phyloP scores from a whole-genome alignment of 2,113 vertebrate genomes.

The Rhinopomastus cyanomelas region DNA sequence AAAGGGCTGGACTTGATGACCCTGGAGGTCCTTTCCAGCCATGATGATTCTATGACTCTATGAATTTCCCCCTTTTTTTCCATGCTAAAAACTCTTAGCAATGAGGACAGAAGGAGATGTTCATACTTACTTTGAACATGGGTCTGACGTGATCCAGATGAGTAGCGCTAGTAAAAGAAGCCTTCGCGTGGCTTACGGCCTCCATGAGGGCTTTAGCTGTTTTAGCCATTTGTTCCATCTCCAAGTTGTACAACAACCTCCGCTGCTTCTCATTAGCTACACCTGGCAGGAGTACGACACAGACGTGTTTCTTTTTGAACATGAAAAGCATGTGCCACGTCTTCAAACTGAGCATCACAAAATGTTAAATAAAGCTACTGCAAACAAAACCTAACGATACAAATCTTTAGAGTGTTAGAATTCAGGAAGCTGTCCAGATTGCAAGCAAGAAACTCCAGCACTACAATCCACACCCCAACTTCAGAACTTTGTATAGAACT shows the following conservation, averaged over 20 bases:
- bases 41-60: no score
- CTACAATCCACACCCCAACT: background rate
- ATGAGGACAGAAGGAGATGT: background rate
- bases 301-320: background rate
- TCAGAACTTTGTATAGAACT: no score
- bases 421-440: background rate
- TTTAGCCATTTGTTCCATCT: slow-evolving; percentile 99
- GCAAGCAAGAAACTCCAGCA: background rate
- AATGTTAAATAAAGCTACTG: background rate
- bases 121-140: slow-evolving; percentile 61
- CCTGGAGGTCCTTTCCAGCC: no score
- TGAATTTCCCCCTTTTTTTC: background rate
- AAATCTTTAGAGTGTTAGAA: background rate
- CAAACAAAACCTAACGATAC: background rate
- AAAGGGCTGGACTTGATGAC: no score
- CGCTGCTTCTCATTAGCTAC: slow-evolving; percentile 94
- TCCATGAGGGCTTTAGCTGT: slow-evolving; percentile 98
- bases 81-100: background rate
- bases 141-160: slow-evolving; percentile 95
- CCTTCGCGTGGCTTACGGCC: slow-evolving; percentile 95
- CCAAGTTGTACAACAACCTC: slow-evolving; percentile 92
- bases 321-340: rapidly evolving
- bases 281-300: slow-evolving; percentile 65
- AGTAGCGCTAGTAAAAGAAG: slow-evolving; percentile 94
- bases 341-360: background rate